Percentiles rank a stretch among this genome's conserved stretches.
phyloP scores from a whole-genome alignment of 2,888 invertebrate species.

The Calameuta idolon region DNA sequence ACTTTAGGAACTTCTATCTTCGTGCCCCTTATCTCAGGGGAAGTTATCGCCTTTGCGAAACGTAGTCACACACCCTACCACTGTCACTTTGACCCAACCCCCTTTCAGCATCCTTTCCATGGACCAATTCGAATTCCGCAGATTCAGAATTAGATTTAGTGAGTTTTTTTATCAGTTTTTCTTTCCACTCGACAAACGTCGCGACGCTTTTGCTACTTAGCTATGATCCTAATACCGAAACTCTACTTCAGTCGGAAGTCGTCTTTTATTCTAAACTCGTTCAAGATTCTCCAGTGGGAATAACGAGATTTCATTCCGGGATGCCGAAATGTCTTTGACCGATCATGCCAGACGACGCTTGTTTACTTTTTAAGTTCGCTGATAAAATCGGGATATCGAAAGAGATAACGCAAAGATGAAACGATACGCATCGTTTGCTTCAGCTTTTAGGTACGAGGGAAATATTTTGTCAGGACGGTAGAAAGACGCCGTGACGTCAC shows the following conservation, averaged over 20 bases:
- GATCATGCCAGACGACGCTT: neutral
- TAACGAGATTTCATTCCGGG: neutral
- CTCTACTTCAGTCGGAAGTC: neutral
- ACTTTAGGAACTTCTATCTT: neutral
- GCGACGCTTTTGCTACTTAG: neutral
- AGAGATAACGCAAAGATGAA: too few relatives aligned
- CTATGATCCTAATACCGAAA: neutral
- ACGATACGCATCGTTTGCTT: neutral
- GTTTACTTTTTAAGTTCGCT: neutral
- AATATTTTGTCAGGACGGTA: neutral
- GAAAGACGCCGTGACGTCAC: neutral
- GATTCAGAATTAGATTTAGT: neutral
- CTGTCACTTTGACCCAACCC: neutral
- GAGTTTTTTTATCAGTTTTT: neutral
- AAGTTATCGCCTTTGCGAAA: neutral
- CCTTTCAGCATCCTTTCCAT: neutral
- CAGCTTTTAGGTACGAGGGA: neutral
- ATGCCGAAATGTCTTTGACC: neutral
- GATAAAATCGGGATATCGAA: neutral
- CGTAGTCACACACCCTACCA: neutral
- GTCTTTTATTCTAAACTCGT: neutral
- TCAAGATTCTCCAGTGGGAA: neutral
- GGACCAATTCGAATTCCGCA: neutral
- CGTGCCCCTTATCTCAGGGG: neutral
- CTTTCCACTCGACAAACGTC: neutral